Base-by-base conservation (phyloP, 2,888 invertebrate genomes). In the Rhagonycha lutea region DNA sequence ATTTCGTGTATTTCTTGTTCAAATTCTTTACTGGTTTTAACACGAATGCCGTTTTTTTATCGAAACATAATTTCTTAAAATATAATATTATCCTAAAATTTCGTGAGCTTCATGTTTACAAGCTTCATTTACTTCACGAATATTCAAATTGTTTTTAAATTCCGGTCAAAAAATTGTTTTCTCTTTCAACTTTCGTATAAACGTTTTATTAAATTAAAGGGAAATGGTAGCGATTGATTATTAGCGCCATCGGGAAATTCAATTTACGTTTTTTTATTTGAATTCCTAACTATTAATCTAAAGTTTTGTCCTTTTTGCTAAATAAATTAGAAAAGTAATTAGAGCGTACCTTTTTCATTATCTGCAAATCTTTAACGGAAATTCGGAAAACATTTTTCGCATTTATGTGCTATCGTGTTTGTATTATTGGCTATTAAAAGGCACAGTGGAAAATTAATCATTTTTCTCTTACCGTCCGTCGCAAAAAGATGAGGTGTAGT, bases 341-440 rank as follows among this genome's bases (percentile, higher is more conserved):
- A 76, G 69, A 68, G 14, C 69, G 70, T 32, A 69, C 72, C 74
- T 65, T 76, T 75, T 67, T 68, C 68, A 73, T 76, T 76, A 76
- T 76, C 76, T 76, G 63, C 14, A 63, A 62, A 76, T 76, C 73
- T 73, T 70, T 70, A 32, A 62, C 67, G 76, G 76, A 76, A 76
- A 73, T 73, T 76, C 69, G 28, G 14, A 67, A 67, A 73, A 76
- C 68, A 76, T 77, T 77, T 73, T 74, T 73, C 73, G 70, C 80
- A 79, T 81, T 80, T 78, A 69, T 70, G 72, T 78, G 77, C 81
- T 82, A 83, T 83, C 82, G 79, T 81, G 83, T 81, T 73, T 76
- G 79, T 82, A 83, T 83, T 84, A 84, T 84, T 84, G 84, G 82
- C 84, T 84, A 84, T 85, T 85, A 85, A 82, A 83, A 82, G 82